These are phyloP conservation scores for Hyppa rectilinea DNA, from an alignment of 2,888 invertebrate genomes.

Conservation along the genomic window DNA sequence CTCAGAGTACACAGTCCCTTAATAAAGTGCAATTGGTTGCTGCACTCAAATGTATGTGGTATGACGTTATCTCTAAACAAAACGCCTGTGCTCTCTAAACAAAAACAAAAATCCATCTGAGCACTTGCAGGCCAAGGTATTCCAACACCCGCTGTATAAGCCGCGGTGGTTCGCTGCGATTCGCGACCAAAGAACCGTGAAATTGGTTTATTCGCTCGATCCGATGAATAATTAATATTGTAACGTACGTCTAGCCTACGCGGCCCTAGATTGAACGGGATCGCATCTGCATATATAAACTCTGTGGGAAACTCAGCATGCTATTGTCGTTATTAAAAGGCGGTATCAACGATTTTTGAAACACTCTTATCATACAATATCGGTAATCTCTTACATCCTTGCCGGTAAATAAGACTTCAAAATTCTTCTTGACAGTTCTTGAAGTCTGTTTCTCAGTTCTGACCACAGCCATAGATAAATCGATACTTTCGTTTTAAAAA, in stretches of 20 bases:
- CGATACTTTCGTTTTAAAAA: background rate
- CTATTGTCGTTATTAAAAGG: constrained; percentile 50
- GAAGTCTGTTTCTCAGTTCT: background rate
- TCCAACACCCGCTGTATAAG: constrained; percentile 75
- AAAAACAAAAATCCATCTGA: background rate
- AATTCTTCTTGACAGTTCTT: background rate
- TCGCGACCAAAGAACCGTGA: constrained; percentile 90
- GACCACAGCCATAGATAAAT: background rate
- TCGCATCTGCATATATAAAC: constrained; percentile 84
- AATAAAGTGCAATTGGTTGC: too few species aligned
- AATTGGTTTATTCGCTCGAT: constrained; percentile 90
- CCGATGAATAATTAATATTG: constrained; percentile 91
- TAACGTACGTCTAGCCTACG: constrained; percentile 78
- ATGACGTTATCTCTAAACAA: too few species aligned
- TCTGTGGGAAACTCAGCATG: constrained; percentile 77
- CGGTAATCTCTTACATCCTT: background rate
- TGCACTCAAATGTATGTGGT: too few species aligned
- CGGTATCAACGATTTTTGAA: constrained; percentile 30
- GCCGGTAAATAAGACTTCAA: background rate
- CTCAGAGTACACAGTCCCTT: too few species aligned
- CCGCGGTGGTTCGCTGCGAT: constrained; percentile 79
- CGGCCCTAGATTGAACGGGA: constrained; percentile 79
- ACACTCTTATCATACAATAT: background rate
- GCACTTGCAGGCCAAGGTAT: constrained; percentile 40
- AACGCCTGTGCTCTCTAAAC: background rate